Evolutionary conservation across 2,797 vertebrate genomes (phyloP).

Genomic region (Iguana delicatissima): DNA sequence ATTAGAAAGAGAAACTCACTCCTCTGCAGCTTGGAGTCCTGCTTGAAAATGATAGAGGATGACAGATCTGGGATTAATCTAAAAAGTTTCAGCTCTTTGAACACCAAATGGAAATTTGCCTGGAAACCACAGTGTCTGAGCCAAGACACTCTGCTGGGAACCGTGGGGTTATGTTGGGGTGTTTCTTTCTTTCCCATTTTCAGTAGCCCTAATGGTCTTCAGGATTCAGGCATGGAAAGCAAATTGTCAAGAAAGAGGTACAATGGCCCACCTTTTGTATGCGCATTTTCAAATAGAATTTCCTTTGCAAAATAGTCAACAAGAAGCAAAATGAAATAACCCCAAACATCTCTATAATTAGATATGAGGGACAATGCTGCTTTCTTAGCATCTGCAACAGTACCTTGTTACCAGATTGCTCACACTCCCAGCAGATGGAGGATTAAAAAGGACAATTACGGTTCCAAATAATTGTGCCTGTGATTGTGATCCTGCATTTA

Average conservation of each 20-base stretch:
- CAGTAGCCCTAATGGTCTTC: conserved; percentile 36
- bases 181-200: conserved; percentile 43
- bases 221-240: conserved; percentile 35
- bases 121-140: conserved; percentile 65
- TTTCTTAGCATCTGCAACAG: conserved; percentile 24
- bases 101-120: conserved; percentile 74
- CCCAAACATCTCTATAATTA: conserved; percentile 10
- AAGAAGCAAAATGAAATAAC: background rate
- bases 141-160: conserved; percentile 61
- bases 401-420: conserved; percentile 32
- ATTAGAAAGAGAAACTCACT: conserved; percentile 59
- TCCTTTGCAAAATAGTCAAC: conserved; percentile 37
- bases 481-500: conserved; percentile 16
- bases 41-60: conserved; percentile 71
- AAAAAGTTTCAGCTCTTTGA: conserved; percentile 73
- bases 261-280: conserved; percentile 38
- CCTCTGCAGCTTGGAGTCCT: conserved; percentile 62
- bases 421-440: conserved; percentile 6
- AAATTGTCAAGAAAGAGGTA: conserved; percentile 48
- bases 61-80: conserved; percentile 77
- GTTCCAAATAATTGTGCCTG: conserved; percentile 24
- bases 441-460: conserved; percentile 11
- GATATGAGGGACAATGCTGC: conserved; percentile 37
- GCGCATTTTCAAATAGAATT: conserved; percentile 24
- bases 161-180: conserved; percentile 32